Evolutionary conservation across 2,888 invertebrate species (phyloP).

Genomic region (Agonopterix subpropinquella): DNA sequence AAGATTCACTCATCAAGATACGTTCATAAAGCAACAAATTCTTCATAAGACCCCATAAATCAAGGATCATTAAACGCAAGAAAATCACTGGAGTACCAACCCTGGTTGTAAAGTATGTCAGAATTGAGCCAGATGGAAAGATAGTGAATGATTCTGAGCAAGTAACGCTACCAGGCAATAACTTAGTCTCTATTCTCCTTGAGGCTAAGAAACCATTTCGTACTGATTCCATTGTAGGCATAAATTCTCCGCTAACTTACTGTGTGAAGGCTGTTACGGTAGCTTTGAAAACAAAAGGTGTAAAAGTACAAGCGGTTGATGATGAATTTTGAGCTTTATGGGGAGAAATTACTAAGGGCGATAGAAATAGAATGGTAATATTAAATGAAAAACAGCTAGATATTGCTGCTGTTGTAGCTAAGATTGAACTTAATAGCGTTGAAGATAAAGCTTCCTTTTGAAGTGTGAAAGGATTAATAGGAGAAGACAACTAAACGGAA

Average conservation of each 20-base stretch:
- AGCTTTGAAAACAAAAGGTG: slow-evolving; percentile 39
- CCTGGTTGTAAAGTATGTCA: slow-evolving; percentile 57
- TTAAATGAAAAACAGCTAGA: slow-evolving; percentile 23
- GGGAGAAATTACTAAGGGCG: slow-evolving; percentile 25
- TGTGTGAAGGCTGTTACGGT: slow-evolving; percentile 33
- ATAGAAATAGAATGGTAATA: slow-evolving; percentile 29
- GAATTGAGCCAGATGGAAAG: slow-evolving; percentile 51
- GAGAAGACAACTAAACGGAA: slow-evolving; percentile 30
- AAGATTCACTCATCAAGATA: slow-evolving; percentile 8
- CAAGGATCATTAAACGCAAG: slow-evolving; percentile 47
- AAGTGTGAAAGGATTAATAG: slow-evolving; percentile 12
- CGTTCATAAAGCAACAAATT: slow-evolving; percentile 17
- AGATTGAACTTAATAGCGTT: slow-evolving; percentile 20
- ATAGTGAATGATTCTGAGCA: slow-evolving; percentile 52
- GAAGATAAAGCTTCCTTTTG: slow-evolving; percentile 20
- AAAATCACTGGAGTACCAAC: slow-evolving; percentile 38
- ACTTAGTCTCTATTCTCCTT: slow-evolving; percentile 42
- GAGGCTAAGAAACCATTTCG: slow-evolving; percentile 48
- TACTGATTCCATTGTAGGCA: slow-evolving; percentile 51
- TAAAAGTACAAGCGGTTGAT: slow-evolving; percentile 10
- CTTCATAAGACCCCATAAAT: slow-evolving; percentile 41
- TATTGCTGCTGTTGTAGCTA: slow-evolving; percentile 4
- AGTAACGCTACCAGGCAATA: slow-evolving; percentile 54
- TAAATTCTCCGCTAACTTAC: slow-evolving; percentile 48
- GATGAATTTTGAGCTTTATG: slow-evolving; percentile 35